Conservation (phyloP, 2,888 invertebrate genomes). For the Ephialtes manifestator region DNA sequence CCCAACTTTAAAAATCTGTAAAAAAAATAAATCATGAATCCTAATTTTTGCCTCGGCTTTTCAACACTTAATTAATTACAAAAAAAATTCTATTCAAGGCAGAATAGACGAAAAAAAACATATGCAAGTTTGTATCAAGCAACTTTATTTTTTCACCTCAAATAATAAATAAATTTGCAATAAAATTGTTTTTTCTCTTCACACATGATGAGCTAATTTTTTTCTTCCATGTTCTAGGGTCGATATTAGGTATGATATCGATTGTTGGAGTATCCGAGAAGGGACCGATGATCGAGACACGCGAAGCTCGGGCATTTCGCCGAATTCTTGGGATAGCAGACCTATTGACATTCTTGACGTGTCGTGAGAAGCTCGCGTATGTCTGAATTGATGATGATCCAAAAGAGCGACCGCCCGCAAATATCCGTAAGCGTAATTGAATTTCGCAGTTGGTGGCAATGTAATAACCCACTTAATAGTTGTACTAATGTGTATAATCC, state of each 20-base stretch:
- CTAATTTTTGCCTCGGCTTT: too few relatives aligned
- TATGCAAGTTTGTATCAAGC: too few relatives aligned
- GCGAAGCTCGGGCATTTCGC: not conserved
- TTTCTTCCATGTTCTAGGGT: not conserved
- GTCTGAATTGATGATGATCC: not conserved
- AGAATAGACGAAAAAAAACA: too few relatives aligned
- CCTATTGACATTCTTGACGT: constrained; percentile 12
- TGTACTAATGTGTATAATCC: constrained; percentile 61
- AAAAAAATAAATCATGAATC: too few relatives aligned
- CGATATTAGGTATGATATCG: not conserved
- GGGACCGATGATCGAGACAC: not conserved
- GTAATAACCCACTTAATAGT: not conserved
- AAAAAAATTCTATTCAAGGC: too few relatives aligned
- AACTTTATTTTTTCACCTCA: too few relatives aligned
- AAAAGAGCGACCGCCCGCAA: not conserved
- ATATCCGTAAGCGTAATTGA: not conserved
- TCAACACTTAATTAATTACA: too few relatives aligned
- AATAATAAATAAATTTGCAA: too few relatives aligned
- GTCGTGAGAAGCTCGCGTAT: not conserved
- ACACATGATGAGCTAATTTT: too few relatives aligned
- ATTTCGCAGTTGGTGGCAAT: constrained; percentile 3
- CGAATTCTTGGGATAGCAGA: not conserved
- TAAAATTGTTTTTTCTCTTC: too few relatives aligned
- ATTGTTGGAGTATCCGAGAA: not conserved
- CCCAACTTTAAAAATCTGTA: too few relatives aligned